Evolutionary conservation across 1,140 invertebrate genomes (phyloP).

Genomic region (Zaprionus camerounensis): DNA sequence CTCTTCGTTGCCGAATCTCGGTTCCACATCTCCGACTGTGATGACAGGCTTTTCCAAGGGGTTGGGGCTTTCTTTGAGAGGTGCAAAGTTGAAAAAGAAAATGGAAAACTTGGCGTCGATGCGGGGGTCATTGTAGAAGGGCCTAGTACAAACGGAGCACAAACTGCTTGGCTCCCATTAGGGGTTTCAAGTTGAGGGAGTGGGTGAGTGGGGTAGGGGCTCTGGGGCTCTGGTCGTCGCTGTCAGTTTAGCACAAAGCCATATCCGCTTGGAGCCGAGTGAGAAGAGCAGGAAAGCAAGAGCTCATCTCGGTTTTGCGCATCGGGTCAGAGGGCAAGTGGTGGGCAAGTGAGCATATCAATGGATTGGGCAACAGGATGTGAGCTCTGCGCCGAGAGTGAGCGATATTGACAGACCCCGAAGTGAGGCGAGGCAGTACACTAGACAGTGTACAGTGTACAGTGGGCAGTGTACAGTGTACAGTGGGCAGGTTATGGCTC

Average conservation of each 20-base stretch:
- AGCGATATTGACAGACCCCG: constrained; percentile 34
- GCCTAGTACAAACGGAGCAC: constrained; percentile 27
- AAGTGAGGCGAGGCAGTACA: constrained; percentile 3
- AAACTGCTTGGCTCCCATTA: constrained; percentile 32
- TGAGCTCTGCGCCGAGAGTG: constrained; percentile 19
- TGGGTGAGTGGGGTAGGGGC: constrained; percentile 15
- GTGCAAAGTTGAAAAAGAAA: constrained; percentile 67
- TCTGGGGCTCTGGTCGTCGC: constrained; percentile 46
- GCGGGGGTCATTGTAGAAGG: constrained; percentile 24
- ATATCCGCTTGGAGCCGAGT: constrained; percentile 58
- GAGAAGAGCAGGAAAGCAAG: constrained; percentile 42
- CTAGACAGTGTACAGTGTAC: neutral
- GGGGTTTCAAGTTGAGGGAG: constrained; percentile 17
- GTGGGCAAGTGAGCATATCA: constrained; percentile 55
- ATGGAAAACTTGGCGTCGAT: constrained; percentile 29
- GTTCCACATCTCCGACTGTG: constrained; percentile 3
- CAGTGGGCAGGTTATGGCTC: constrained; percentile 50
- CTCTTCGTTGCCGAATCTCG: neutral
- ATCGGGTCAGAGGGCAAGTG: constrained; percentile 75
- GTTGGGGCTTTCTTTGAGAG: constrained; percentile 19
- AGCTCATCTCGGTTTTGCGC: constrained; percentile 76
- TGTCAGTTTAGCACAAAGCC: constrained; percentile 79
- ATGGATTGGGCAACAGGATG: constrained; percentile 19
- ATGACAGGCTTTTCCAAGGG: constrained; percentile 31
- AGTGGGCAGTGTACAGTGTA: neutral